Evolutionary conservation across 2,888 invertebrate genomes (phyloP).

Genomic region (Metalampra italica): DNA sequence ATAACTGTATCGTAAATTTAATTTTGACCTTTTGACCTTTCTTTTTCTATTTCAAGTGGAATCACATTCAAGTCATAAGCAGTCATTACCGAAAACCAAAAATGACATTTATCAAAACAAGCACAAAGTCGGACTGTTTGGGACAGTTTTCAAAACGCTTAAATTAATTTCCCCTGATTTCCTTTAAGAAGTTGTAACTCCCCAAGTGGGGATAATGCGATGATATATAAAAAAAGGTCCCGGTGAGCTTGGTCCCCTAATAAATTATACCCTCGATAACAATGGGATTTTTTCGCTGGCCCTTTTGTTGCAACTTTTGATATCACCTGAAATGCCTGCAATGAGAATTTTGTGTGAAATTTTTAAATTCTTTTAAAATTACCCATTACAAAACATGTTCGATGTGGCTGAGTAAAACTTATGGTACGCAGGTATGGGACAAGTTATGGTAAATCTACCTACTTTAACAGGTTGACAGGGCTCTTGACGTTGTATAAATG

Average conservation of each 20-base stretch:
- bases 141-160: constrained; percentile 72
- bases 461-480: too few relatives aligned
- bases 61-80: not conserved
- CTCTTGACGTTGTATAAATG: too few relatives aligned
- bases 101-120: constrained; percentile 60
- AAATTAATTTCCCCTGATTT: constrained; percentile 76
- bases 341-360: constrained; percentile 18
- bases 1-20: too few relatives aligned
- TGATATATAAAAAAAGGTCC: constrained; percentile 79
- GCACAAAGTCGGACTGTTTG: constrained; percentile 63
- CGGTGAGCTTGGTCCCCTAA: constrained; percentile 70
- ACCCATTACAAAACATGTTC: not conserved
- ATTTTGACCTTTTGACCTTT: too few relatives aligned
- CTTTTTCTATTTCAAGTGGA: too few relatives aligned
- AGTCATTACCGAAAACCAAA: not conserved
- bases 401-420: not conserved
- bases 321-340: constrained; percentile 70
- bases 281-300: constrained; percentile 75
- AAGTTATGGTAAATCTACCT: too few relatives aligned
- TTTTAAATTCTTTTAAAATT: not conserved
- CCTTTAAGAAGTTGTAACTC: constrained; percentile 78
- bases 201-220: constrained; percentile 77
- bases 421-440: too few relatives aligned
- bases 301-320: constrained; percentile 76
- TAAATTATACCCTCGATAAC: constrained; percentile 80